phyloP scores from a whole-genome alignment of 2,113 vertebrate species.

The Myotis yumanensis region DNA sequence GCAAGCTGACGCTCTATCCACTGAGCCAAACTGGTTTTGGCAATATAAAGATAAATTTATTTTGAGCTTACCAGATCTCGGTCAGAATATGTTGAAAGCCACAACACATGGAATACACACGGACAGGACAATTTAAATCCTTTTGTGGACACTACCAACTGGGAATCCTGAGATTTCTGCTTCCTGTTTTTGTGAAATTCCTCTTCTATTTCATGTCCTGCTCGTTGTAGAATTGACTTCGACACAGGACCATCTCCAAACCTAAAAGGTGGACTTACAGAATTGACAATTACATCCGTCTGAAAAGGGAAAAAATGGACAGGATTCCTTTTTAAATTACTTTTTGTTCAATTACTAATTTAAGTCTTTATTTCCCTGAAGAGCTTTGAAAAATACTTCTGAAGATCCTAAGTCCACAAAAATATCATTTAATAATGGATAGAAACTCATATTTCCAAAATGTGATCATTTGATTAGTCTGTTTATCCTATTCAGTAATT shows the following conservation, averaged over 20 bases:
- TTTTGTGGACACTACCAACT: constrained; percentile 58
- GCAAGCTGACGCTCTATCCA: too few species aligned
- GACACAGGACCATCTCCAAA: neutral
- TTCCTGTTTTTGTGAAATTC: neutral
- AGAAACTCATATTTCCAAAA: neutral
- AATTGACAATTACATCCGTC: constrained; percentile 88
- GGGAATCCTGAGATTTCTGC: accelerated
- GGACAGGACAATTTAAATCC: constrained; percentile 60
- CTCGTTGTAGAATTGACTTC: constrained; percentile 71
- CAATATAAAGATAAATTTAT: neutral
- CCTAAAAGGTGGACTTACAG: accelerated
- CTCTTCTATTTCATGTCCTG: constrained; percentile 58
- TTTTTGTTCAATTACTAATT: constrained; percentile 20
- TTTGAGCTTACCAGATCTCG: constrained; percentile 3
- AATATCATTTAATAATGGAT: neutral
- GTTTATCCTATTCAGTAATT: constrained; percentile 11
- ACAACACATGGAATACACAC: constrained; percentile 80
- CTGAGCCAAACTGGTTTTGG: too few species aligned
- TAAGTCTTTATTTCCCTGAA: constrained; percentile 31
- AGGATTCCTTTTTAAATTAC: constrained; percentile 13
- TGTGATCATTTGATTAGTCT: neutral
- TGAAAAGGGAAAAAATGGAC: constrained; percentile 75
- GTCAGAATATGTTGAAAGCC: accelerated
- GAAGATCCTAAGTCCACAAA: constrained; percentile 27
- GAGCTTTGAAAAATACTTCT: constrained; percentile 26